Conservation (phyloP, 2,113 vertebrate genomes). For the Gambusia holbrooki region DNA sequence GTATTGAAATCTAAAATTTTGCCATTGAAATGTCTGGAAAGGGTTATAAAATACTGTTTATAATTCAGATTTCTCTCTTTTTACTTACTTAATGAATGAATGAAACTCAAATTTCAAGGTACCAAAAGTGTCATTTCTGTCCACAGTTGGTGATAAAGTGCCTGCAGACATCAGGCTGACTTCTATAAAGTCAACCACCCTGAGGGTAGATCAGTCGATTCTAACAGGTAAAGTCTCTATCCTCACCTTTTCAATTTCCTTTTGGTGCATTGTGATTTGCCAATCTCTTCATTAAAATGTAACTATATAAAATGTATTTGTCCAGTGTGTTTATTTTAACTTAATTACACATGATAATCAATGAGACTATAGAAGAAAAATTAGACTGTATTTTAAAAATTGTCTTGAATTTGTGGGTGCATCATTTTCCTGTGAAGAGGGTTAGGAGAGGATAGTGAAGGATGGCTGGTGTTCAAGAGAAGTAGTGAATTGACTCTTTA, state of each 20-base stretch:
- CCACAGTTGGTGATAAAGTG: constrained; percentile 97
- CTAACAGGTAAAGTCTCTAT: constrained; percentile 87
- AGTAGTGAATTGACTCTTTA: constrained; percentile 50
- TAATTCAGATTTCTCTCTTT: background rate
- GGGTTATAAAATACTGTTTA: background rate
- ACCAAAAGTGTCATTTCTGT: constrained; percentile 34
- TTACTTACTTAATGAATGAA: background rate
- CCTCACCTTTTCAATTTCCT: background rate
- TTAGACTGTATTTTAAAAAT: background rate
- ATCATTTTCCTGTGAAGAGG: constrained; percentile 3
- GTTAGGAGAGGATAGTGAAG: constrained; percentile 3
- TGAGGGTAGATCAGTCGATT: constrained; percentile 97
- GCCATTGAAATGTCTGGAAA: background rate
- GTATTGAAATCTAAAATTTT: background rate
- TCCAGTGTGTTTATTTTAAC: background rate
- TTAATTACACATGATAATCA: background rate
- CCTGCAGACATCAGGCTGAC: constrained; percentile 96
- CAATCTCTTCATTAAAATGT: background rate
- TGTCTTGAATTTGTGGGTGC: constrained; percentile 9
- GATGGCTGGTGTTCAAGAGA: constrained; percentile 27
- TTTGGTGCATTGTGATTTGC: background rate
- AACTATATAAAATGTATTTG: background rate
- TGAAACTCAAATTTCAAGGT: constrained; percentile 15
- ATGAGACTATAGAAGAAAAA: background rate
- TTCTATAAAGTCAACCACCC: constrained; percentile 97